Base-by-base conservation (phyloP, 2,113 vertebrate genomes). In the Eurystomus gularis region DNA sequence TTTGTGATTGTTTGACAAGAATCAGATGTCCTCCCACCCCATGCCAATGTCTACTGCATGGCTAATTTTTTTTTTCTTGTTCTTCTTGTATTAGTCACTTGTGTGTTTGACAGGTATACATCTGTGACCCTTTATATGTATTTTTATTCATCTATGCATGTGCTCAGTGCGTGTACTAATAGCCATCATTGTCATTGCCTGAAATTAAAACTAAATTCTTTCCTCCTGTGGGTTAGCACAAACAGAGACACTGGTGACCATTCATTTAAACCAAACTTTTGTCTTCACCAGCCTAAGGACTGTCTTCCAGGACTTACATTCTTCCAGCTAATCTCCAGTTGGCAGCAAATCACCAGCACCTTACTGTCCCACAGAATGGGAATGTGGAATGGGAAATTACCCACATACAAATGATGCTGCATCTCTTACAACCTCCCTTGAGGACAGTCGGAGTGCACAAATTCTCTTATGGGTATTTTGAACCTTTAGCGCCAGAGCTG, bases 1-100 rank as follows among this genome's bases (percentile, higher is more conserved):
- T 93, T 92, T 91, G 72, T 87, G 72, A 79, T 28, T 81, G 21
- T 65, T 88, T 88, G 92, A 87, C 72, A 89, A 86, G 94, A 86
- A 84, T 89, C 77, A 84, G 62, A 60, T 25, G 0, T 89, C 72
- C 61, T 93, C 80, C 82, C 44, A 90, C 40, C 39, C 80, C 44
- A 40, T 65, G 65, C 14, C 76, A 81, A 20, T 88, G 61, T 75
- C 61, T 93, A 6, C 37, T 71, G 51, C 48, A 44, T 71, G 72
- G 40, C 78, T 76, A 55, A 71, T 51, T 57, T 61, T 55, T 95
- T 78, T 69, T 60, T 61, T 58, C 15, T 61, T 37, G 35, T 84
- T 90, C 35, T 83, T 77, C 37, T 49, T 64, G 55, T 75, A 33
- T 92, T 76, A 90, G 40, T 96, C 54, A 82, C 79, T 65, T 8